Base-by-base conservation (phyloP, 2,888 invertebrate genomes). In the Drosophila phalerata region DNA sequence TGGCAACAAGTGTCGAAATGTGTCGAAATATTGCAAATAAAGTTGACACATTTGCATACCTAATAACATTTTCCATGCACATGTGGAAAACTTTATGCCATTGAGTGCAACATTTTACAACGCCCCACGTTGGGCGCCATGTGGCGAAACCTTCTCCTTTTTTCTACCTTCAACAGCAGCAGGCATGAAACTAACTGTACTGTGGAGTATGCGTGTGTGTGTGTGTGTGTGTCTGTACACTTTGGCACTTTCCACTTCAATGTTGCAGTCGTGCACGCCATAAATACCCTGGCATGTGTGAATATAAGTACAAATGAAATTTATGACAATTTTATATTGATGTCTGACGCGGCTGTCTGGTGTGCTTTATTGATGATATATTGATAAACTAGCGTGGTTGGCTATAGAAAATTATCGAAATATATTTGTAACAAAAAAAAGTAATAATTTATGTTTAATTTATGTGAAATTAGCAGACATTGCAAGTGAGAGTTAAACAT, bases 11-110 rank as follows among this genome's bases (percentile, higher is more conserved):
- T 91, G 90, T 76, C 84, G 79, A 80, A 88, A 88, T 82, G 88
- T 90, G 86, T 86, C 87, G 90, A 86, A 88, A 89, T 79, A 89
- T 83, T 76, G 77, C 85, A 90, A 89, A 90, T 90, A 86, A 91
- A 91, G 90, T 89, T 91, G 91, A 89, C 90, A 91, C 91, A 91
- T 91, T 91, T 91, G 89, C 91, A 91, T 91, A 85, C 88, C 90
- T 91, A 90, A 90, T 90, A 87, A 89, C 85, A 90, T 84, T 81
- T 85, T 85, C 84, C 88, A 88, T 88, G 72, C 69, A 77, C 73
- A 65, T 76, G 69, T 68, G 84, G 25, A 47, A 83, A 71, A 65
- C 45, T 72, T 77, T 53, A 19, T 66, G 58, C 32, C 58, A 25
- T 30, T 52, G 66, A 70, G 68, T 81, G 78, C 70, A 75, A 61